Evolutionary conservation across 2,797 vertebrate species (phyloP).

Genomic region (Pyrocephalus nanus): DNA sequence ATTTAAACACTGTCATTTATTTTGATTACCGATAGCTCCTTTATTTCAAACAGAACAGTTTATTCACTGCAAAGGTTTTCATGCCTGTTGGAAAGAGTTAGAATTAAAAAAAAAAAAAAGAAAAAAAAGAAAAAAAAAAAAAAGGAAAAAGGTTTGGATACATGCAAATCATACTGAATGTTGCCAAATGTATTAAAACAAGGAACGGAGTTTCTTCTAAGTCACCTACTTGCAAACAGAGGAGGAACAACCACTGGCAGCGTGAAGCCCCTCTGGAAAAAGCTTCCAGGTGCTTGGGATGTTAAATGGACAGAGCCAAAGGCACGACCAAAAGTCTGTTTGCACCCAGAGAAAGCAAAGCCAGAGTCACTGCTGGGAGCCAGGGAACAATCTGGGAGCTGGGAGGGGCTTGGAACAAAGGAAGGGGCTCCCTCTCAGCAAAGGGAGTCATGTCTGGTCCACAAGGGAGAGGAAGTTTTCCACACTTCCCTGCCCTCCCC

Average conservation of each 20-base stretch:
- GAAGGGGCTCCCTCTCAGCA: not conserved
- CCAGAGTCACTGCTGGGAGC: not conserved
- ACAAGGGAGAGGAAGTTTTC: not conserved
- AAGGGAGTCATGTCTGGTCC: not conserved
- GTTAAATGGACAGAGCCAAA: not conserved
- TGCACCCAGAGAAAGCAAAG: not conserved
- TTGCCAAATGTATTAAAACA: not conserved
- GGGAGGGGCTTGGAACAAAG: not conserved
- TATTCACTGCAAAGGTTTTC: constrained; percentile 27
- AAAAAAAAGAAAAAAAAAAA: not conserved
- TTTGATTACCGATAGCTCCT: constrained; percentile 15
- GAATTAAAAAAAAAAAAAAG: not conserved
- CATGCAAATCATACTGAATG: constrained; percentile 55
- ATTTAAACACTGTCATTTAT: constrained; percentile 43
- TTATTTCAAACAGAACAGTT: constrained; percentile 51
- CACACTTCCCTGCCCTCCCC: not conserved
- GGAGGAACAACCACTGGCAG: not conserved
- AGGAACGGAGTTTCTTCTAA: constrained; percentile 15
- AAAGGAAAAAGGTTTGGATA: constrained; percentile 6
- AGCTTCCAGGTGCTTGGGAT: not conserved
- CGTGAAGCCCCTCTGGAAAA: not conserved
- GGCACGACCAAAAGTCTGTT: not conserved
- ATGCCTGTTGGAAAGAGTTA: constrained; percentile 48
- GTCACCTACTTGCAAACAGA: not conserved
- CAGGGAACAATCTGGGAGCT: not conserved